These are phyloP conservation scores for Hippocampus kuda DNA, from an alignment of 2,797 vertebrate species.

Conservation along the genomic window DNA sequence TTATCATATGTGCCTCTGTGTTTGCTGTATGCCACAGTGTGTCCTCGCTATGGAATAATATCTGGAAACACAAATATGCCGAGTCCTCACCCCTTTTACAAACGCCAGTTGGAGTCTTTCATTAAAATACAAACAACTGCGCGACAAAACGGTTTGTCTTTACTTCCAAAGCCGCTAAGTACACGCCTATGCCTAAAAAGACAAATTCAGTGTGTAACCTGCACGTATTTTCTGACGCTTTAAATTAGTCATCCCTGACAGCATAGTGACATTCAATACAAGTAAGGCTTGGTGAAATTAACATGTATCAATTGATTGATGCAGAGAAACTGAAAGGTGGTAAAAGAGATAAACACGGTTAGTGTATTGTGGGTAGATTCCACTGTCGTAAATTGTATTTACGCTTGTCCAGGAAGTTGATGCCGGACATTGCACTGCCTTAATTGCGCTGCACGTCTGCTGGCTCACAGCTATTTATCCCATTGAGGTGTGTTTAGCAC, in stretches of 20 bases:
- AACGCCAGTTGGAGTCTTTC: background rate
- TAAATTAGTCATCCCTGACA: background rate
- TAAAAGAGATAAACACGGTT: background rate
- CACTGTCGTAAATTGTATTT: constrained; percentile 53
- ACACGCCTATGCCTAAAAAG: background rate
- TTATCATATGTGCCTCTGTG: background rate
- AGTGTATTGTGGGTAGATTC: constrained; percentile 21
- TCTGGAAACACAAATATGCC: constrained; percentile 1
- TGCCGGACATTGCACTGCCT: constrained; percentile 38
- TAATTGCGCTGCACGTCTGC: constrained; percentile 9
- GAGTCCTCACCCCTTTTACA: constrained; percentile 1
- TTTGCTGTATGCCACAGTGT: background rate
- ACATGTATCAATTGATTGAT: background rate
- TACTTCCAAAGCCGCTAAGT: background rate
- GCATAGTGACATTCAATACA: background rate
- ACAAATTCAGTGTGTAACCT: background rate
- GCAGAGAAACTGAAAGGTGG: background rate
- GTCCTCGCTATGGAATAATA: constrained; percentile 3
- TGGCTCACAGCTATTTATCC: background rate
- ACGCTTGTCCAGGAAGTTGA: constrained; percentile 35
- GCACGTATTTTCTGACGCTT: background rate
- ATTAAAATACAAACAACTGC: background rate
- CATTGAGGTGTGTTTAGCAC: background rate
- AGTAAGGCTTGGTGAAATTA: background rate
- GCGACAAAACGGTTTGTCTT: background rate